Base-by-base conservation (phyloP, 2,797 vertebrate species). In the Setipinna tenuifilis region DNA sequence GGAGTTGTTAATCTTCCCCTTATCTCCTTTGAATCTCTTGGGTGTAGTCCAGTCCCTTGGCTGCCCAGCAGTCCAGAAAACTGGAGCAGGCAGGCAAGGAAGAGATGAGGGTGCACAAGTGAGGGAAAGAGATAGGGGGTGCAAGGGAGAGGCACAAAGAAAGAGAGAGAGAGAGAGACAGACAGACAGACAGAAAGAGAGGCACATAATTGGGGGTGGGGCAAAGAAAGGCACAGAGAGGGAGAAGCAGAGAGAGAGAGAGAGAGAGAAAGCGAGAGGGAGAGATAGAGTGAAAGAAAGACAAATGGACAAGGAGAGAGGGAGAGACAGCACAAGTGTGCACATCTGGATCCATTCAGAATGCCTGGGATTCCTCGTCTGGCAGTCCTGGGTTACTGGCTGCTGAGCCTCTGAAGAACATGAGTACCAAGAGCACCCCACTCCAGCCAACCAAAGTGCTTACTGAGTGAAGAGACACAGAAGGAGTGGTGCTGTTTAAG, bases 311-410 rank as follows among this genome's bases (percentile, higher is more conserved):
- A 54, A 9, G 9, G 7, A 0, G 50, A 14, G 9, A 54, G 50
- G 9, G 9, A 54, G 9, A 54, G 50, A 6, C 31, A 9, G 71
- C 35, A 17, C 88, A 91, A 88, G 90, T 4, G 1, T 82, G 83
- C 88, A 93, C 92, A 94, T 92, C 93, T 93, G 94, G 92, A 93
- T 95, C 90, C 88, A 91, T 91, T 94, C 91, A 90, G 89, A 82
- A 95, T 95, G 90, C 91, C 91, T 91, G 87, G 83, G 89, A 94
- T 95, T 95, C 92, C 90, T 92, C 3, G 87, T 85, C 91, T 91
- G 90, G 88, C 88, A 86, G 87, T 90, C 92, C 93, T 90, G 87
- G 87, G 91, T 93, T 94, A 92, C 92, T 88, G 90, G 88, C 91
- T 80, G 65, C 87, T 5, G 10, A 62, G 78, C 16, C n/a, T 41